Base-by-base conservation (phyloP, 2,888 invertebrate genomes). In the Listrodromus nycthemerus region DNA sequence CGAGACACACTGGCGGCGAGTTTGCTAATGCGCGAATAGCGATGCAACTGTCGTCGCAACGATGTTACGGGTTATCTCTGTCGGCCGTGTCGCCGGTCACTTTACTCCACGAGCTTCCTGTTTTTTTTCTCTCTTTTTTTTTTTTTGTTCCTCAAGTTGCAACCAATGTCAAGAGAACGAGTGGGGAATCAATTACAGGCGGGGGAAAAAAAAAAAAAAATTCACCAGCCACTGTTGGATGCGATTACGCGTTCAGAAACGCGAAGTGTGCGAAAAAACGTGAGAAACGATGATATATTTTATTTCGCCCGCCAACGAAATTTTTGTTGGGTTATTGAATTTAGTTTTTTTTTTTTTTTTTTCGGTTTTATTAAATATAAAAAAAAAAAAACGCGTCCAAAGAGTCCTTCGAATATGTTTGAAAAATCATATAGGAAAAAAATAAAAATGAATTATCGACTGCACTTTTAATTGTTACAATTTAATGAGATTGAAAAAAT, bases 1-100 rank as follows among this genome's bases (percentile, higher is more conserved):
- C 21, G 78, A 78, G 69, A 78, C 70, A 52, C 78, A 63, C 33
- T n/a, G 67, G 77, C 78, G 71, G 52, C 71, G 21, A 24, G 52
- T 27, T 52, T 52, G 19, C 48, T 33, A 10, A 37, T 58, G 37
- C 33, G 37, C 61, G 48, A 19, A 73, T 45, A 45, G 19, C 70
- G 61, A 78, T 50, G 63, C 37, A 52, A 52, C 50, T 58, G 3
- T 13, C 21, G 19, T 71, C 30, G 21, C 21, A 13, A 48, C 30
- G 41, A 27, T 66, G 37, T 48, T 45, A 30, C 50, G 33, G 55
- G 16, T 21, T 21, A 52, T 24, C 66, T 24, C 66, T 76, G 67
- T 75, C 75, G 24, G 10, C 37, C 8, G 37, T 13, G 41, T 8
- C 58, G 27, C 30, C 33, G 61, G 33, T 78, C 78, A 16, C 48